phyloP scores from a whole-genome alignment of 2,888 invertebrate genomes.

The Campaea margaritaria region DNA sequence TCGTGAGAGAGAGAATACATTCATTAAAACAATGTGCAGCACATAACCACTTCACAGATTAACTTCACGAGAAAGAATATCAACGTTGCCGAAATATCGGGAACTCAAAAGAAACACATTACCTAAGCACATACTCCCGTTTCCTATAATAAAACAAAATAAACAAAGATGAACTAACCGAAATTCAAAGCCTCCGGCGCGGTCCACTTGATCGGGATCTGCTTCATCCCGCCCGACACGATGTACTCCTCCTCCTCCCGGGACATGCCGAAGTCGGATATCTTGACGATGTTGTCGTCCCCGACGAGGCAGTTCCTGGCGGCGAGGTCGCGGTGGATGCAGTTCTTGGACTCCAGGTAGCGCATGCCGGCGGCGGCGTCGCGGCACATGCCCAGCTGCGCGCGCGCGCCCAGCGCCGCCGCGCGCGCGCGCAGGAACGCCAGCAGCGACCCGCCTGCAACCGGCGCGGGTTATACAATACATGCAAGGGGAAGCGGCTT shows the following conservation, averaged over 20 bases:
- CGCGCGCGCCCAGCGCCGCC: constrained; percentile 85
- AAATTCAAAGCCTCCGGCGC: constrained; percentile 98
- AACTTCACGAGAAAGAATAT: no score
- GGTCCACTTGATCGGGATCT: constrained; percentile 99
- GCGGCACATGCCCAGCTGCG: constrained; percentile 94
- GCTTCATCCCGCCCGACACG: constrained; percentile 98
- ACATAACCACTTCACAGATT: no score
- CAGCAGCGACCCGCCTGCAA: constrained; percentile 93
- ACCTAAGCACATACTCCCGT: no score
- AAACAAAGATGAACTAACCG: constrained; percentile 89
- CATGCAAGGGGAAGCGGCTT: no score
- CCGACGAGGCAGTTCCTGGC: constrained; percentile 97
- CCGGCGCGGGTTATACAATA: no score
- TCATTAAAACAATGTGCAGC: no score
- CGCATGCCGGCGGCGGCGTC: constrained; percentile 98
- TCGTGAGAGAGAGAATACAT: no score
- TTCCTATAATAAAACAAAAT: no score
- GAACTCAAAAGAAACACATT: background rate
- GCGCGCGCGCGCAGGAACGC: constrained; percentile 94
- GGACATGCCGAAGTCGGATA: constrained; percentile 99
- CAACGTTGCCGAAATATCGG: no score
- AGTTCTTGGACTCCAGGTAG: constrained; percentile 97
- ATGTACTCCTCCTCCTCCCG: constrained; percentile 98
- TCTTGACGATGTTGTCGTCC: constrained; percentile 95
- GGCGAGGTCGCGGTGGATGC: constrained; percentile 97